Base-by-base conservation (phyloP, 2,888 invertebrate genomes). In the Dexiosoma caninum region DNA sequence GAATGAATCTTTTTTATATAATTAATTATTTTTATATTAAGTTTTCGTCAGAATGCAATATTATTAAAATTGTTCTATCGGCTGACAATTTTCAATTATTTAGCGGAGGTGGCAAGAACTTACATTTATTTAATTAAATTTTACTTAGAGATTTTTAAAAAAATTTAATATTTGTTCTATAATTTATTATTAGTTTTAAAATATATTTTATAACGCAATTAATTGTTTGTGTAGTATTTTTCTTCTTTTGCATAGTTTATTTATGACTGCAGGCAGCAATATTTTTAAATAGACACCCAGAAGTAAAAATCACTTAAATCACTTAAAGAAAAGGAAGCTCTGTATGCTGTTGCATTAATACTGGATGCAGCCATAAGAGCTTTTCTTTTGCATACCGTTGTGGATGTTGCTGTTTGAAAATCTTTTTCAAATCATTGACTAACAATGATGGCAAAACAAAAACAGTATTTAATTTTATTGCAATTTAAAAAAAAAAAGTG, bases 261-360 rank as follows among this genome's bases (percentile, higher is more conserved):
- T 66, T 66, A 74, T 40, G 57, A 57, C 66, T 32, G 49, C 49
- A 23, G 37, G 60, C 16, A 62, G 32, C 10, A 62, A 55, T 42
- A 51, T 71, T 46, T n/a, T 70, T 35, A 62, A 74, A 75, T 60
- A 53, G 66, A 60, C 76, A 72, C 42, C 71, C 53, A 60, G 67
- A 71, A 67, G 60, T 62, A 30, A 21, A 35, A 67, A 71, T 42
- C 40, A 60, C 30, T 59, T 49, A 57, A 55, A 21, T 21, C 16
- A 32, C 51, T 67, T 53, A 37, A 53, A 37, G 27, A 42, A 3
- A 59, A 16, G 57, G 51, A 69, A 74, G 57, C 42, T 69, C 71
- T 44, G 37, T 37, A 16, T 27, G 42, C 72, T 74, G 64, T 74
- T 69, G 69, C 70, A 44, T 37, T 53, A 59, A 69, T 51, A 55